Percentiles rank a stretch among this genome's conserved stretches.
phyloP scores from a whole-genome alignment of 2,888 invertebrate genomes.

The Drosophila fulvimacula region DNA sequence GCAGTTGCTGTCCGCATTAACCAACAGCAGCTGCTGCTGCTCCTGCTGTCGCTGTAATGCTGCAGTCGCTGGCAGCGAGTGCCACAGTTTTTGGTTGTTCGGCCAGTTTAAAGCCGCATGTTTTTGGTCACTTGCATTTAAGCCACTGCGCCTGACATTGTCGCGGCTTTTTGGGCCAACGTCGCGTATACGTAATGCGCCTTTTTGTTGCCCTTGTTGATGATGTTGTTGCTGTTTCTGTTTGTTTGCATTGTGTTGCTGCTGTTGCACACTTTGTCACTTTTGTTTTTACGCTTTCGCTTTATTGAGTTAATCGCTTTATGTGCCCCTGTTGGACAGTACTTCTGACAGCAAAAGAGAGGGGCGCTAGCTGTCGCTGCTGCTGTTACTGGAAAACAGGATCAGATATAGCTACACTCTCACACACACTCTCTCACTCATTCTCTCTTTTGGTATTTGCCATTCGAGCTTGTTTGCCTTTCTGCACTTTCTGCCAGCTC shows the following conservation, averaged over 20 bases:
- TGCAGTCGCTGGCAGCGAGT: slow-evolving; percentile 17
- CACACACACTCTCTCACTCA: background rate
- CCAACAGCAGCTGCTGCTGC: slow-evolving; percentile 13
- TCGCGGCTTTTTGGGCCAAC: slow-evolving; percentile 25
- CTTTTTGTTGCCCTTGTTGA: slow-evolving; percentile 22
- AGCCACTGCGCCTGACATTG: slow-evolving; percentile 31
- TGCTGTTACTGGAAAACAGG: slow-evolving; percentile 2
- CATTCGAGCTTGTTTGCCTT: slow-evolving; percentile 60
- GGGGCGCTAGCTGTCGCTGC: background rate
- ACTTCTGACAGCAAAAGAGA: slow-evolving; percentile 18
- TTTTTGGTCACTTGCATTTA: slow-evolving; percentile 58
- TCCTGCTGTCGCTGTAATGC: slow-evolving; percentile 5
- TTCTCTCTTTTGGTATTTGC: slow-evolving; percentile 27
- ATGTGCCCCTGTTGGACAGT: slow-evolving; percentile 46
- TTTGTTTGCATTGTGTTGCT: slow-evolving; percentile 31
- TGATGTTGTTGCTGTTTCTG: slow-evolving; percentile 32
- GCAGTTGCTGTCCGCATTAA: slow-evolving; percentile 36
- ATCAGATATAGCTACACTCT: slow-evolving; percentile 12
- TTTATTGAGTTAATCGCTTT: slow-evolving; percentile 76
- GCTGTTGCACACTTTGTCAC: slow-evolving; percentile 68
- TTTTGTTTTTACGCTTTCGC: slow-evolving; percentile 73
- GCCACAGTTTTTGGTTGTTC: slow-evolving; percentile 32
- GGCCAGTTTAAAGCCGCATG: slow-evolving; percentile 52
- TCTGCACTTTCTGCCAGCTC: slow-evolving; percentile 71
- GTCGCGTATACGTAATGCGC: slow-evolving; percentile 59